Percentiles rank a stretch among this genome's conserved stretches.
These are phyloP conservation scores for Alloscopus bannaensis DNA, from an alignment of 2,888 invertebrate genomes.

Conservation along the genomic window DNA sequence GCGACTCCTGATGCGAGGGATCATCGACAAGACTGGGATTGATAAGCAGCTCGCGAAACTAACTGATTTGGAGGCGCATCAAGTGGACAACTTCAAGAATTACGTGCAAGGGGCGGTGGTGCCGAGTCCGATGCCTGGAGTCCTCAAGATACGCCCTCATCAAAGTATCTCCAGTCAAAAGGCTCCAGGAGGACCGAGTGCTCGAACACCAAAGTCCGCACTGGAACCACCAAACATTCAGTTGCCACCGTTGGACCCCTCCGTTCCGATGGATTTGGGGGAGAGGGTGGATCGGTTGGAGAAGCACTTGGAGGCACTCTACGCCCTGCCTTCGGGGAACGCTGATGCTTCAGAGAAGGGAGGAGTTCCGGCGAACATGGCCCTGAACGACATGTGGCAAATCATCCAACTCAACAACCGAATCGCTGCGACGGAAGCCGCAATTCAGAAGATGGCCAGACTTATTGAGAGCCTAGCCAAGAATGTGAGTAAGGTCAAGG, in stretches of 20 bases:
- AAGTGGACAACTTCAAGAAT: slow-evolving; percentile 69
- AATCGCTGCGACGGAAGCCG: slow-evolving; percentile 81
- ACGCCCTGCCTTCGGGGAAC: slow-evolving; percentile 76
- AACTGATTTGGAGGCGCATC: slow-evolving; percentile 77
- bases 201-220: no score
- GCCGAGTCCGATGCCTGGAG: slow-evolving; percentile 66
- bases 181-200: background rate
- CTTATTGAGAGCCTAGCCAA: slow-evolving; percentile 80
- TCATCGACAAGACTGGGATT: slow-evolving; percentile 80
- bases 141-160: slow-evolving; percentile 37
- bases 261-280: slow-evolving; percentile 26
- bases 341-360: slow-evolving; percentile 76
- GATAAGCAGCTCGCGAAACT: slow-evolving; percentile 80
- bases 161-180: slow-evolving; percentile 31
- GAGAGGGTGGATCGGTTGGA: slow-evolving; percentile 75
- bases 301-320: slow-evolving; percentile 76
- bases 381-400: slow-evolving; percentile 81
- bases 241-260: slow-evolving; percentile 40
- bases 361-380: slow-evolving; percentile 66
- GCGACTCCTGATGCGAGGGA: slow-evolving; percentile 83
- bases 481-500: slow-evolving; percentile 75
- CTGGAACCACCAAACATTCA: background rate
- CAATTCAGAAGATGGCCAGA: slow-evolving; percentile 79
- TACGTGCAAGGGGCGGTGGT: slow-evolving; percentile 60
- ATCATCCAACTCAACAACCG: slow-evolving; percentile 81